phyloP scores from a whole-genome alignment of 2,797 vertebrate species.

The Paramormyrops hopkinsi region DNA sequence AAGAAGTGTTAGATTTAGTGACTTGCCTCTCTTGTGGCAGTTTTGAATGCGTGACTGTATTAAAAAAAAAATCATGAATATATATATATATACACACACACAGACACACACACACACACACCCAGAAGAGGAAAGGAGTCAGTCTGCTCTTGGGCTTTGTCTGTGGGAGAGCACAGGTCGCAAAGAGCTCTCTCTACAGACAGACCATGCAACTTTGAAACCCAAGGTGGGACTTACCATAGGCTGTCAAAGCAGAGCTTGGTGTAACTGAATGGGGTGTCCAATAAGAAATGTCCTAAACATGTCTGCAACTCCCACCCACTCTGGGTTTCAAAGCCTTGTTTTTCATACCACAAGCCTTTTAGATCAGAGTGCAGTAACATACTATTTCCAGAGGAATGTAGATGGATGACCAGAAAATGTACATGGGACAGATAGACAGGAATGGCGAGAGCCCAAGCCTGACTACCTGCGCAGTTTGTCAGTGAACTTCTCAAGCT shows the following conservation, averaged over 20 bases:
- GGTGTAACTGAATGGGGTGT: background rate
- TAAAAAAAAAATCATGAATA: background rate
- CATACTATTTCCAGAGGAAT: background rate
- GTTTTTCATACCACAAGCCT: background rate
- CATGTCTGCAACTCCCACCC: background rate
- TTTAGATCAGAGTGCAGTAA: background rate
- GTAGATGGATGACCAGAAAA: background rate
- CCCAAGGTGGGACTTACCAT: background rate
- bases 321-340: background rate
- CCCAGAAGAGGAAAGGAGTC: background rate
- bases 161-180: background rate
- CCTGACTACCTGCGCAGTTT: conserved; percentile 79
- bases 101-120: background rate
- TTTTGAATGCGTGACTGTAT: background rate
- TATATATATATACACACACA: background rate
- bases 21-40: background rate
- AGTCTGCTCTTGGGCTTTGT: background rate
- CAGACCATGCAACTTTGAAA: background rate
- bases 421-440: background rate
- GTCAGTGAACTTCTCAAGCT: conserved; percentile 91
- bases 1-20: background rate
- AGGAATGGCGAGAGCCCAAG: background rate
- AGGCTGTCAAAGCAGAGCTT: background rate
- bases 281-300: background rate
- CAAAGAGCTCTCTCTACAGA: background rate